phyloP scores from a whole-genome alignment of 2,113 vertebrate species.

The Malurus melanocephalus region DNA sequence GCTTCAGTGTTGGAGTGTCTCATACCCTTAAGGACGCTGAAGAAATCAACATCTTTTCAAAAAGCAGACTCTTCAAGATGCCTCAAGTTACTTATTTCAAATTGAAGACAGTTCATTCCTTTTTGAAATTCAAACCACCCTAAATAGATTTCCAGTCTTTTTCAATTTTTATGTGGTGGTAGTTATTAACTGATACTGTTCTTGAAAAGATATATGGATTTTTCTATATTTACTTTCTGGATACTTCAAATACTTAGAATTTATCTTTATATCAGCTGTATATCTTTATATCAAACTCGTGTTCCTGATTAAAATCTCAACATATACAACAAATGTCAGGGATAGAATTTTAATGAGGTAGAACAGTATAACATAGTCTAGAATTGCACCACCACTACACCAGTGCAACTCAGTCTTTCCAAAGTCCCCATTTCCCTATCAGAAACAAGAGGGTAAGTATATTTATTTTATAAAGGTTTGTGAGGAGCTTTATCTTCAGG shows the following conservation, averaged over 20 bases:
- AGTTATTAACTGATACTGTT: not conserved
- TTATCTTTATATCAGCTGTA: not conserved
- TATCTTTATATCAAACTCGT: not conserved
- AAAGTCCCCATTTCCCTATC: not conserved
- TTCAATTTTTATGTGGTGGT: not conserved
- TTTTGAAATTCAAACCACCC: not conserved
- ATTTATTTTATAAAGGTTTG: not conserved
- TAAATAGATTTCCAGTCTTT: not conserved
- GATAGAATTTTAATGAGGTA: not conserved
- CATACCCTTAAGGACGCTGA: not conserved
- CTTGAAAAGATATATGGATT: not conserved
- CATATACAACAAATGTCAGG: not conserved
- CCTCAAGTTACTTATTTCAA: not conserved
- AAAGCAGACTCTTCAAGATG: not conserved
- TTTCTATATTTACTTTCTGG: not conserved
- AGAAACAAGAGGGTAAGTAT: not conserved
- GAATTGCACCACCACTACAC: not conserved
- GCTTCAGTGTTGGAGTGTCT: not conserved
- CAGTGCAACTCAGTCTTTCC: not conserved
- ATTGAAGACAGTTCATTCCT: not conserved
- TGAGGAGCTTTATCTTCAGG: not conserved
- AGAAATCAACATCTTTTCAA: not conserved
- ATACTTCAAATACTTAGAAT: not conserved
- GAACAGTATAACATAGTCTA: not conserved
- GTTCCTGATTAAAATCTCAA: not conserved